Percentiles rank a stretch among this genome's conserved stretches.
phyloP scores from a whole-genome alignment of 2,797 vertebrate species.

The Echeneis naucrates region DNA sequence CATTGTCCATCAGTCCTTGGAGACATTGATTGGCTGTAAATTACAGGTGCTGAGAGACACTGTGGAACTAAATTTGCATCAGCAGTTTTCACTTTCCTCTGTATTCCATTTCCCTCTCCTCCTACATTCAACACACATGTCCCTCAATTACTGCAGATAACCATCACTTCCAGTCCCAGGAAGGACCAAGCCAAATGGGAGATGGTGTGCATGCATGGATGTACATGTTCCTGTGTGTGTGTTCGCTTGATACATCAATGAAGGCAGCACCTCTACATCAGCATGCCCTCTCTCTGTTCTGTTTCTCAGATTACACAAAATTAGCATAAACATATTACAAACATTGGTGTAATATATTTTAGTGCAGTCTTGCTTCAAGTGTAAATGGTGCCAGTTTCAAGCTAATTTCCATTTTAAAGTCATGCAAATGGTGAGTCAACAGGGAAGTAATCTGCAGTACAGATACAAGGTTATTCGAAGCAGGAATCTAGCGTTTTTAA shows the following conservation, averaged over 20 bases:
- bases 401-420: conserved; percentile 62
- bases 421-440: conserved; percentile 44
- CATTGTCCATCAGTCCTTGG: conserved; percentile 25
- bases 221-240: conserved; percentile 6
- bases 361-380: conserved; percentile 17
- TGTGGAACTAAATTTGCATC: conserved; percentile 66
- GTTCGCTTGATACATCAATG: conserved; percentile 40
- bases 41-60: conserved; percentile 40
- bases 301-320: conserved; percentile 37
- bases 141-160: conserved; percentile 82
- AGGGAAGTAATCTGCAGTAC: conserved; percentile 29
- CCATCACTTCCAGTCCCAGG: conserved; percentile 68
- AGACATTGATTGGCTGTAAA: conserved; percentile 42
- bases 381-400: conserved; percentile 21
- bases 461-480: conserved; percentile 51
- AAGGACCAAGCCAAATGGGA: conserved; percentile 63
- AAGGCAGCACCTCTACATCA: conserved; percentile 40
- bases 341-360: conserved; percentile 57
- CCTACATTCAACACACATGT: conserved; percentile 65
- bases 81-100: conserved; percentile 65
- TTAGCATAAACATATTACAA: conserved; percentile 64
- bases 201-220: conserved; percentile 27
- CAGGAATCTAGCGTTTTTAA: conserved; percentile 7
- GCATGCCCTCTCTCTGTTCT: conserved; percentile 24
- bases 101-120: conserved; percentile 43